Conservation (phyloP, 2,888 invertebrate genomes). For the Drosophila phalerata region DNA sequence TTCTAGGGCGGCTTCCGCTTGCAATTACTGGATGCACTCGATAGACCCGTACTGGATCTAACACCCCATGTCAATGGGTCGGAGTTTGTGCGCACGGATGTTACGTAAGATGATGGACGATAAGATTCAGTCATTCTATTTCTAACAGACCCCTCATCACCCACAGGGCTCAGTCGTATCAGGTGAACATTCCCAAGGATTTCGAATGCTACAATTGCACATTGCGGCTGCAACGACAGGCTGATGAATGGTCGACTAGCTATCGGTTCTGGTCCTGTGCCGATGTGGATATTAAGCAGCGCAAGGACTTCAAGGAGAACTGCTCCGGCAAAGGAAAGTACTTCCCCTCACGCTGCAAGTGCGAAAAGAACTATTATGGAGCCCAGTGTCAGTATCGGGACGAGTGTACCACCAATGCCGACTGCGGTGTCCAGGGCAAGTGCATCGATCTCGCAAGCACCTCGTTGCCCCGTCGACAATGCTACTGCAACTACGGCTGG, state of each 20-base stretch:
- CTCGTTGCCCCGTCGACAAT: slow-evolving; percentile 92
- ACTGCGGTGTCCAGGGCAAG: slow-evolving; percentile 94
- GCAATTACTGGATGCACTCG: slow-evolving; percentile 93
- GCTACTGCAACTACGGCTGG: slow-evolving; percentile 96
- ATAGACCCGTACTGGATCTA: slow-evolving; percentile 93
- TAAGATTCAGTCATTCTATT: background rate
- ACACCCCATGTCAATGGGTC: slow-evolving; percentile 93
- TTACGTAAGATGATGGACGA: slow-evolving; percentile 91
- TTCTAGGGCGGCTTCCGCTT: slow-evolving; percentile 96
- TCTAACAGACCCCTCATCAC: slow-evolving; percentile 17
- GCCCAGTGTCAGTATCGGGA: slow-evolving; percentile 94
- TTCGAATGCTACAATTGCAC: slow-evolving; percentile 96
- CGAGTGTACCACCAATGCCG: slow-evolving; percentile 93
- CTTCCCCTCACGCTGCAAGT: slow-evolving; percentile 92
- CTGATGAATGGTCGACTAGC: slow-evolving; percentile 93
- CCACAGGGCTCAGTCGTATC: slow-evolving; percentile 92
- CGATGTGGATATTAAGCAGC: slow-evolving; percentile 94
- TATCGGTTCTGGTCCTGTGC: slow-evolving; percentile 98
- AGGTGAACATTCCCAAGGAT: slow-evolving; percentile 92
- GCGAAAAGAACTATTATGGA: slow-evolving; percentile 93
- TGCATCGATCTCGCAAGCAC: slow-evolving; percentile 94
- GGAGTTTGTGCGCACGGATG: slow-evolving; percentile 93
- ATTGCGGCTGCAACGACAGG: slow-evolving; percentile 94
- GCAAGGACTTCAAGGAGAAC: slow-evolving; percentile 92
- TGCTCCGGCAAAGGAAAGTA: slow-evolving; percentile 95